Evolutionary conservation across 2,113 vertebrate genomes (phyloP).

Genomic region (Oryzias woworae): DNA sequence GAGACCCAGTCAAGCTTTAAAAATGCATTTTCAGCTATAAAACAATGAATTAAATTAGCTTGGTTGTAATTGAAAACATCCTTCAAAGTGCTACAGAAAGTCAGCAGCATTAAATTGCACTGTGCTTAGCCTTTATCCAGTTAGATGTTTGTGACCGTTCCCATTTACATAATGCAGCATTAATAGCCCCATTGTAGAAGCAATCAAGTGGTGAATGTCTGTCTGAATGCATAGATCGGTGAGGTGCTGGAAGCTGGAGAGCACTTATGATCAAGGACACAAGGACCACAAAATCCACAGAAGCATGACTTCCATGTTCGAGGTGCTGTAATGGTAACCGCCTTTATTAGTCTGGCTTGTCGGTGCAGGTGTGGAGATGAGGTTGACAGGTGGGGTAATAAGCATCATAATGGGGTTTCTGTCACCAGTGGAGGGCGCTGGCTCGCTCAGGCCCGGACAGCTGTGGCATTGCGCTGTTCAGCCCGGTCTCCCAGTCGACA

Average conservation of each 20-base stretch:
- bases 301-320: conserved; percentile 58
- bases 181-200: conserved; percentile 70
- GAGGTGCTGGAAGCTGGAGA: conserved; percentile 51
- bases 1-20: conserved; percentile 76
- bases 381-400: conserved; percentile 66
- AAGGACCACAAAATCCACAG: conserved; percentile 56
- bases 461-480: conserved; percentile 54
- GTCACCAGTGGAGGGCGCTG: conserved; percentile 73
- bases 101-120: conserved; percentile 75
- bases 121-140: conserved; percentile 71
- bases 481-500: conserved; percentile 67
- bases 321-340: conserved; percentile 51
- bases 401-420: conserved; percentile 69
- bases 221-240: conserved; percentile 59
- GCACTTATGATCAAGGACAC: conserved; percentile 67
- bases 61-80: conserved; percentile 79
- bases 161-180: conserved; percentile 74
- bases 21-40: conserved; percentile 75
- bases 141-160: conserved; percentile 74
- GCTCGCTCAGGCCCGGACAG: conserved; percentile 63
- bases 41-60: conserved; percentile 81
- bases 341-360: conserved; percentile 60
- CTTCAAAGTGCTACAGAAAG: conserved; percentile 78
- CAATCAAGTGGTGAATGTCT: conserved; percentile 61
- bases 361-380: conserved; percentile 56